These are phyloP conservation scores for Mirza zaza DNA, from an alignment of 2,113 vertebrate genomes.

Conservation along the genomic window DNA sequence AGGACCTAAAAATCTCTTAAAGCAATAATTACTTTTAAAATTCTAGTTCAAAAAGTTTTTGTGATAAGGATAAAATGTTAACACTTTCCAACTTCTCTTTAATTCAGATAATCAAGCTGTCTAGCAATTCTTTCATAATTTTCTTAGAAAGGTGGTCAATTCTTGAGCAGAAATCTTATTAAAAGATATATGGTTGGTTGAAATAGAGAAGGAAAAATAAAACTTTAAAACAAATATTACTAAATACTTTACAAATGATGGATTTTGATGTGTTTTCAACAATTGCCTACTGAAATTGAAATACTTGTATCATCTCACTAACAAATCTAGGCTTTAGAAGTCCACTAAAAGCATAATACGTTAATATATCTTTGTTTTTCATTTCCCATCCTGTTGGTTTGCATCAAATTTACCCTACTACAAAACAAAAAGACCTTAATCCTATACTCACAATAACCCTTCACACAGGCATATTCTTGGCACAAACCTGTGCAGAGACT, in stretches of 20 bases:
- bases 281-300: conserved; percentile 51
- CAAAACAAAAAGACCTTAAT: conserved; percentile 66
- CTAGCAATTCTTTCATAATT: conserved; percentile 41
- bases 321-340: conserved; percentile 47
- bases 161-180: conserved; percentile 53
- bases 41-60: conserved; percentile 42
- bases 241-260: conserved; percentile 50
- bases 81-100: background rate
- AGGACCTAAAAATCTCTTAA: conserved; percentile 40
- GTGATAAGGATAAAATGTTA: conserved; percentile 19
- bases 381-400: conserved; percentile 56
- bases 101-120: conserved; percentile 39
- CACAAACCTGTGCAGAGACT: conserved; percentile 77
- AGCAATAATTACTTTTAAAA: conserved; percentile 53
- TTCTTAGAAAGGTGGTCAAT: conserved; percentile 44
- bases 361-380: conserved; percentile 35
- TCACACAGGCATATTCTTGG: conserved; percentile 74
- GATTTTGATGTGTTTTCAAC: conserved; percentile 52
- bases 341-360: conserved; percentile 36
- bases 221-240: conserved; percentile 49
- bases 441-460: conserved; percentile 73
- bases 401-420: conserved; percentile 64
- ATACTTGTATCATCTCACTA: conserved; percentile 24
- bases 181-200: conserved; percentile 45
- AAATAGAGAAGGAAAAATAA: conserved; percentile 41